These are phyloP conservation scores for Drosophila tsacasi DNA, from an alignment of 1,140 invertebrate species.

Conservation along the genomic window DNA sequence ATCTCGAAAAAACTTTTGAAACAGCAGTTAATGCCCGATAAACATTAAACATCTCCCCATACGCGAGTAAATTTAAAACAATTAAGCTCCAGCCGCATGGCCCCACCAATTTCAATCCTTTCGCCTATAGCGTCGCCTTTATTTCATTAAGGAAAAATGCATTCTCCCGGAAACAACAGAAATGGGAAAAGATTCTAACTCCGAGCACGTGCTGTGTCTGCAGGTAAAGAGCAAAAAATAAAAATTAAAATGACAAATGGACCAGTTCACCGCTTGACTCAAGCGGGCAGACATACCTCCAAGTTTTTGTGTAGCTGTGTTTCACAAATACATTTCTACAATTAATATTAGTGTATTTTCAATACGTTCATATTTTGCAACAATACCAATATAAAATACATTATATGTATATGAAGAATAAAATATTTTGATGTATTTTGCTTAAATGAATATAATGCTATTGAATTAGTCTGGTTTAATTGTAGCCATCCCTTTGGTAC, in stretches of 20 bases:
- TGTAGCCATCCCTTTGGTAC: slow-evolving; percentile 15
- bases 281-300: neutral
- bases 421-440: neutral
- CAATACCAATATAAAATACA: neutral
- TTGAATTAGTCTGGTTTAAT: neutral
- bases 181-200: slow-evolving; percentile 22
- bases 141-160: slow-evolving; percentile 50
- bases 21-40: slow-evolving; percentile 43
- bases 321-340: neutral
- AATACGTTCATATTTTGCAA: neutral
- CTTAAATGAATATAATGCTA: neutral
- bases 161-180: neutral
- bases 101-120: slow-evolving; percentile 28
- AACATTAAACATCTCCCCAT: slow-evolving; percentile 46
- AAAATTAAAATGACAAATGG: slow-evolving; percentile 46
- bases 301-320: neutral
- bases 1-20: slow-evolving; percentile 45
- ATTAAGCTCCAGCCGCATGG: slow-evolving; percentile 44
- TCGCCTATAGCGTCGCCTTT: slow-evolving; percentile 36
- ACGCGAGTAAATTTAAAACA: slow-evolving; percentile 49
- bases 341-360: neutral
- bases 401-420: neutral
- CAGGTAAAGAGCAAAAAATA: neutral
- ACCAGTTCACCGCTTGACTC: slow-evolving; percentile 21
- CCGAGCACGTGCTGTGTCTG: slow-evolving; percentile 46